Evolutionary conservation across 2,113 vertebrate genomes (phyloP).

Genomic region (Sinocyclocheilus rhinocerous): DNA sequence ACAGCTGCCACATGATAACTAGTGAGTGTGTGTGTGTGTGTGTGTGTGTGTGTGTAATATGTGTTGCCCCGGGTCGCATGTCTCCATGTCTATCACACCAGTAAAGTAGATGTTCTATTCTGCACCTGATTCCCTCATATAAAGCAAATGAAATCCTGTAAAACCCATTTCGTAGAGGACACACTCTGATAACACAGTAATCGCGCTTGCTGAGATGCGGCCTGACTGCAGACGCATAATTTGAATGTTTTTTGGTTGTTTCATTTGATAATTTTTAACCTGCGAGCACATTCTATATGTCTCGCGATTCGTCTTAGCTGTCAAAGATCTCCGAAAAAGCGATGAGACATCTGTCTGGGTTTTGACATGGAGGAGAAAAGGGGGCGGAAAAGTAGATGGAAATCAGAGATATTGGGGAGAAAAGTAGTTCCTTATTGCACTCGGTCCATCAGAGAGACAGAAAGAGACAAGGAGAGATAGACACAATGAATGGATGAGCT

Average conservation of each 20-base stretch:
- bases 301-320: neutral
- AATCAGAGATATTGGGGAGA: slow-evolving; percentile 47
- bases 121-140: slow-evolving; percentile 38
- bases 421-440: slow-evolving; percentile 46
- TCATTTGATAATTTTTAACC: slow-evolving; percentile 8
- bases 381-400: slow-evolving; percentile 40
- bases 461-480: slow-evolving; percentile 37
- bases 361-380: slow-evolving; percentile 44
- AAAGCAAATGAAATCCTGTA: slow-evolving; percentile 42
- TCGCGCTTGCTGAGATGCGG: neutral
- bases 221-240: slow-evolving; percentile 3
- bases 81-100: slow-evolving; percentile 41
- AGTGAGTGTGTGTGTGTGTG: slow-evolving; percentile 6
- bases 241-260: slow-evolving; percentile 38
- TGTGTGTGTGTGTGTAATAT: neutral
- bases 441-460: slow-evolving; percentile 51
- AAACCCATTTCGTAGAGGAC: slow-evolving; percentile 36
- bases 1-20: slow-evolving; percentile 42
- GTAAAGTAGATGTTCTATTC: slow-evolving; percentile 31
- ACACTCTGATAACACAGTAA: slow-evolving; percentile 21
- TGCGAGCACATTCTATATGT: neutral
- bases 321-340: neutral
- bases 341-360: slow-evolving; percentile 47
- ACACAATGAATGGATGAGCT: slow-evolving; percentile 45
- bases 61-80: slow-evolving; percentile 7